Base-by-base conservation (phyloP, 2,797 vertebrate genomes). In the Squalus acanthias region DNA sequence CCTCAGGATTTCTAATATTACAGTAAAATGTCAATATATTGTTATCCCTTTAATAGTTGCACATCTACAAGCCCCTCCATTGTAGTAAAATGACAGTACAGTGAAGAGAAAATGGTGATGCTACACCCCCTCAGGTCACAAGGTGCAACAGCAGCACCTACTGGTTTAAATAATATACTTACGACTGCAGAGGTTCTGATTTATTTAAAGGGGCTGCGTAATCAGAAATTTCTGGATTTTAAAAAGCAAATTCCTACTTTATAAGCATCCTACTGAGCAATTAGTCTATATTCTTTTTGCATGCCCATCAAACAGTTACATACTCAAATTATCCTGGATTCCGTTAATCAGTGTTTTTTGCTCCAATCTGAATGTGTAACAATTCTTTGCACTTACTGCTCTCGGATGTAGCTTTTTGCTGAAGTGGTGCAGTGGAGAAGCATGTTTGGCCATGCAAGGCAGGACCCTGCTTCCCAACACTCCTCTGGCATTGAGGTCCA, bases 71-170 rank as follows among this genome's bases (percentile, higher is more conserved):
- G 29, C 50, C 94, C 7, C 94, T n/a, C 26, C 53, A 95, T 60
- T 95, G 70, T 76, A 10, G 29, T 95, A 76, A 95, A 53, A 95
- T 33, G 46, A 74, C 50, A 20, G 69, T 3, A 50, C 39, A 13
- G 67, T 70, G 39, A 70, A 70, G 67, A 69, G 46, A 50, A 95
- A 72, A 76, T 95, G 94, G 72, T 94, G 65, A 13, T 94, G 39
- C 72, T 74, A 72, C 72, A 76, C 94, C 94, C 89, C 94, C 70
- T 95, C 94, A 95, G 70, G 69, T 76, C 94, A 76, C 26, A 33
- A 72, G 72, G 72, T 95, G 94, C 70, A 95, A 95, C 50, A 95
- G 94, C 94, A 95, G 94, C 94, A 95, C 94, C 94, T 74, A 76
- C 46, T 76, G 69, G 70, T 76, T 76, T 69, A 72, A 70, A 50